phyloP scores from a whole-genome alignment of 2,888 invertebrate species.

The Scrobipalpa costella region DNA sequence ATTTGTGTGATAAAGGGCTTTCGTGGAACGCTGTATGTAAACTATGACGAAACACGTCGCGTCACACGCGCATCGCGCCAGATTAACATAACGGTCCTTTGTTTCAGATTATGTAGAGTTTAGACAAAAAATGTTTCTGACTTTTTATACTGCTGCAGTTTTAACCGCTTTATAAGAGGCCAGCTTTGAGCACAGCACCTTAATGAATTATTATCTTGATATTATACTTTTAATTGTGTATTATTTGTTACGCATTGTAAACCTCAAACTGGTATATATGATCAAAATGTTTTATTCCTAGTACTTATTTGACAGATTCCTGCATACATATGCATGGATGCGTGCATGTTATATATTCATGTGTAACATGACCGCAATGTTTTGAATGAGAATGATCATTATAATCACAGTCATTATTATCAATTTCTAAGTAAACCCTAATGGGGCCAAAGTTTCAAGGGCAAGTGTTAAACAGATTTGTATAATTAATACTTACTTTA shows the following conservation, averaged over 20 bases:
- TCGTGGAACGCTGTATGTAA: constrained; percentile 19
- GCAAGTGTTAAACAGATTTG: constrained; percentile 10
- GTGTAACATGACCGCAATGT: constrained; percentile 1
- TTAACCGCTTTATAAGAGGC: too few relatives aligned
- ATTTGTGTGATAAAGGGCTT: constrained; percentile 18
- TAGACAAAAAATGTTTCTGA: background rate
- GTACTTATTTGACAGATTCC: background rate
- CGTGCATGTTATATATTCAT: background rate
- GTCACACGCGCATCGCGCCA: constrained; percentile 17
- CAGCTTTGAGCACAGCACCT: too few relatives aligned
- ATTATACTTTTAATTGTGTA: too few relatives aligned
- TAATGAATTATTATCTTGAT: too few relatives aligned
- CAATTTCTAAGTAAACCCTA: background rate
- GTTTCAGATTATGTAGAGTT: constrained; percentile 2
- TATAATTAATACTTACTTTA: background rate
- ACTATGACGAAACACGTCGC: constrained; percentile 20
- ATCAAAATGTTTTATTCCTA: too few relatives aligned
- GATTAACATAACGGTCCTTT: constrained; percentile 1
- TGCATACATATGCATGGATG: background rate
- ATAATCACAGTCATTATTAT: background rate
- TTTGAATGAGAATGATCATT: background rate
- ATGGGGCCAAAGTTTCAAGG: constrained; percentile 24
- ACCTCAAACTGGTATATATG: too few relatives aligned
- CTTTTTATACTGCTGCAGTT: background rate
- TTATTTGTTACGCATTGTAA: too few relatives aligned